Percentiles rank a stretch among this genome's conserved stretches.
These are phyloP conservation scores for Drosophila antonietae DNA, from an alignment of 2,888 invertebrate species.

Conservation along the genomic window DNA sequence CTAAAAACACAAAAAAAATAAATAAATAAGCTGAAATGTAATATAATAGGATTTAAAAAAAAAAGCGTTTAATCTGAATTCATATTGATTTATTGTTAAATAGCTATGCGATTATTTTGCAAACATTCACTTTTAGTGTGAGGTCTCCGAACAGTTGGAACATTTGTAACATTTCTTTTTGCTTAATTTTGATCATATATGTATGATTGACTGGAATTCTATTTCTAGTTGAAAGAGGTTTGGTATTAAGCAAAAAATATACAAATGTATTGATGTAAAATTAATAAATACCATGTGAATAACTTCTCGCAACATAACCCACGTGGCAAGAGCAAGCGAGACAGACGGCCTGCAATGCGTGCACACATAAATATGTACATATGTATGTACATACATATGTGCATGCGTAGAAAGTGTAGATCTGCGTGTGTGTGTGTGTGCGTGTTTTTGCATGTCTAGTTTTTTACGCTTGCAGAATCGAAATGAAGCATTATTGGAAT, in stretches of 20 bases:
- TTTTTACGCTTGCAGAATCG: too few species aligned
- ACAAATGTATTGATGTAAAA: too few species aligned
- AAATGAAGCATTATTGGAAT: too few species aligned
- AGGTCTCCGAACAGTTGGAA: conserved; percentile 1
- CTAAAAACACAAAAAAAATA: neutral
- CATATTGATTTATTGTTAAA: neutral
- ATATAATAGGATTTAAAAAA: neutral
- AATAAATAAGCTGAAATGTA: neutral
- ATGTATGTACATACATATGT: too few species aligned
- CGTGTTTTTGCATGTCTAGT: too few species aligned
- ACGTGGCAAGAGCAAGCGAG: too few species aligned
- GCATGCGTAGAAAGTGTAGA: too few species aligned
- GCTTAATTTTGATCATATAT: neutral
- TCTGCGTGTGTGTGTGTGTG: too few species aligned
- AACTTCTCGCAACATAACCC: too few species aligned
- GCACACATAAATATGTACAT: too few species aligned
- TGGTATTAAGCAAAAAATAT: neutral
- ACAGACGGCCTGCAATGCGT: too few species aligned
- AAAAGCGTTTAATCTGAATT: neutral
- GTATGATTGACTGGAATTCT: neutral
- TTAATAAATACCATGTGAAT: too few species aligned
- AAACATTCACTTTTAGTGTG: conserved; percentile 1
- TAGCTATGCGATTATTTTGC: neutral
- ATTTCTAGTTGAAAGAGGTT: neutral
- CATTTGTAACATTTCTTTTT: neutral